Base-by-base conservation (phyloP, 2,797 vertebrate species). In the Sebastes nivosus region DNA sequence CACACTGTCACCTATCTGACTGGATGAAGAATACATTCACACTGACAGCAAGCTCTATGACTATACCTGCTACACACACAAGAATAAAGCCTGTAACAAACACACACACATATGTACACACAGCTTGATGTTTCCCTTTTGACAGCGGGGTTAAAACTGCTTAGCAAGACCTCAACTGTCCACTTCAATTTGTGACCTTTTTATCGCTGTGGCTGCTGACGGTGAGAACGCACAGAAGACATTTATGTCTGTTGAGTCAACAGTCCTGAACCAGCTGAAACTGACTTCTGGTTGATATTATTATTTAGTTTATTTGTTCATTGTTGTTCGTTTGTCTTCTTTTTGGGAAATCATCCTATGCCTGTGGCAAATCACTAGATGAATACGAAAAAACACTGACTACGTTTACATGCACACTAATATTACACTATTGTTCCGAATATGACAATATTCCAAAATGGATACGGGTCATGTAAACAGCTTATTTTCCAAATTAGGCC, bases 161-260 rank as follows among this genome's bases (percentile, higher is more conserved):
- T 77, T n/a, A 52, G 55, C 27, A 1, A 72, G 11, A 63, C 67
- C 55, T 25, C 2, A 68, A 58, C 27, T 63, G 83, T 87, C 88
- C 67, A 25, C 69, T 83, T 76, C 29, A 36, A 65, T 87, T 13
- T 64, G 80, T 52, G 72, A 69, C 73, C 66, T 83, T 29, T 57
- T 63, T 60, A 34, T 34, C n/a, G 42, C 7, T 20, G 58, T 8
- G 20, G 67, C 74, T 76, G 72, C 76, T 71, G 82, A 68, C 2
- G 3, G 50, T 12, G 32, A 72, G 58, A 8, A 18, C 1, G 5
- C 12, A 24, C 32, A 54, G 3, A 32, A 30, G 46, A 81, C 68
- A n/a, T 24, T 59, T 6, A 25, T 6, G 66, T 78, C 32, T 8
- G 36, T 57, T 14, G 57, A 83, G 67, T 80, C 71, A 14, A 64